Percentiles rank a stretch among this genome's conserved stretches.
Conservation (phyloP, 2,797 vertebrate species). For the Microhierax caerulescens region DNA sequence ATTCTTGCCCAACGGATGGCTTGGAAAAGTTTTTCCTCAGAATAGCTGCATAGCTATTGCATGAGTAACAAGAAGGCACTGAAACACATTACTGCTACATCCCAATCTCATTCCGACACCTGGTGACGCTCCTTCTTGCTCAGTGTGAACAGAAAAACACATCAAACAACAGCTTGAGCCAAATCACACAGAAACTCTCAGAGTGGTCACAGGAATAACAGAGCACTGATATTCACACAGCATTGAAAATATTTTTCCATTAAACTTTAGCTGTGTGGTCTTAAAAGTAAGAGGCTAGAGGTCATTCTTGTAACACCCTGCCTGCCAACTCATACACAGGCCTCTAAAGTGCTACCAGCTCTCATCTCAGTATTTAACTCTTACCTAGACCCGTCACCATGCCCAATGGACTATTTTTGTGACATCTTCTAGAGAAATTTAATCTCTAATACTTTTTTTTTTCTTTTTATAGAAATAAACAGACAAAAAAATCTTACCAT, state of each 20-base stretch:
- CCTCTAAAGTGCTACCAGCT: neutral
- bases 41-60: fast-evolving
- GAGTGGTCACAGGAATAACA: neutral
- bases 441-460: neutral
- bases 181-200: neutral
- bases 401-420: fast-evolving
- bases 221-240: neutral
- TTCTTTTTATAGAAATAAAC: neutral
- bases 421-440: neutral
- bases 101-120: neutral
- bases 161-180: neutral
- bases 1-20: neutral
- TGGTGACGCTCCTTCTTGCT: neutral
- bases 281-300: neutral
- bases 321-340: neutral
- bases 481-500: neutral
- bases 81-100: fast-evolving
- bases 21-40: neutral
- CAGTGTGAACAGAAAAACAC: neutral
- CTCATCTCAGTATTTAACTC: neutral
- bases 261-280: neutral
- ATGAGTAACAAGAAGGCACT: neutral
- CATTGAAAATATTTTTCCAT: neutral
- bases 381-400: neutral
- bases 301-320: neutral